Base-by-base conservation (phyloP, 1,140 invertebrate genomes). In the Drosophila pallidifrons region DNA sequence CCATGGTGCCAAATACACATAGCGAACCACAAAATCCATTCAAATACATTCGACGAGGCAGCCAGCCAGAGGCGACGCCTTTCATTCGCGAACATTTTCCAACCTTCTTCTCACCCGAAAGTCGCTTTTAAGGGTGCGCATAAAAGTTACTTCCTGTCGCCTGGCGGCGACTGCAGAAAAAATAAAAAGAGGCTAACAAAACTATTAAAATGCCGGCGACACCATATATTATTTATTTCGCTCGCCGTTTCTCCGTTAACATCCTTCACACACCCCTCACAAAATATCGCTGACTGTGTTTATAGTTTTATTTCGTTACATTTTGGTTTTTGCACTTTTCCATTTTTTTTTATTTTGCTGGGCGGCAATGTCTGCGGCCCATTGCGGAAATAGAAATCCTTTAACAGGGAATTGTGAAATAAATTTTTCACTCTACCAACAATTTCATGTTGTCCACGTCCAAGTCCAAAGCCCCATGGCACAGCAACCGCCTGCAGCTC, bases 151-250 rank as follows among this genome's bases (percentile, higher is more conserved):
- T 80, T 87, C 83, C 80, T 78, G 72, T 69, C 72, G 72, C 72
- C 71, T 69, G 76, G 38, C 71, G 70, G 66, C 66, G 49, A 66
- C 55, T 59, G 54, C 67, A 57, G 7, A 8, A 32, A 8, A 5
- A 32, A 32, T 32, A 8, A 32, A 88, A 87, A 80, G 69, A 57
- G 74, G 74, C 77, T 83, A 89, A 89, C 85, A 89, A 89, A 85
- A 85, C 85, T 89, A 89, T 89, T 89, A 89, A 88, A 89, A 79
- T 76, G 81, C 81, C 85, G 75, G 78, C 85, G 78, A 89, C 85
- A 89, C 79, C 81, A 89, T 89, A 85, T 67, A 88, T 89, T 89
- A 89, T 89, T 81, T 89, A 85, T 85, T 88, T 90, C 51, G 51
- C 16, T 20, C 25, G 41, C 15, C 43, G 20, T 25, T 65, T 28